These are phyloP conservation scores for Sciaenops ocellatus DNA, from an alignment of 2,797 vertebrate genomes.

Conservation along the genomic window DNA sequence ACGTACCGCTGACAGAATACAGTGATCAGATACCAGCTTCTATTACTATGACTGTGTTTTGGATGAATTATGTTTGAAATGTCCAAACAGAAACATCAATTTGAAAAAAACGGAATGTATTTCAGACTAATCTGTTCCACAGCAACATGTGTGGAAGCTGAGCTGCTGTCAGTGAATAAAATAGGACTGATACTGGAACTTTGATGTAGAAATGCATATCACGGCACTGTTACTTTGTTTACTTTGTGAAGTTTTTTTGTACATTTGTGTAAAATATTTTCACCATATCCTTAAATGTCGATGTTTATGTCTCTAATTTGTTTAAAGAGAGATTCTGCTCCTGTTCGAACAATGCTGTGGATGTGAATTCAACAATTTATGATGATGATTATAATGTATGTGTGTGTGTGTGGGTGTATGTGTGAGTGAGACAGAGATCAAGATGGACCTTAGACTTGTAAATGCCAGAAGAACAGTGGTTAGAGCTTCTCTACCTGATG, in stretches of 20 bases:
- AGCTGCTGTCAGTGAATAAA: slow-evolving; percentile 9
- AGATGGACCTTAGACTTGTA: slow-evolving; percentile 14
- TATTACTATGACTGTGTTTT: neutral
- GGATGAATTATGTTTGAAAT: neutral
- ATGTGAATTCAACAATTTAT: slow-evolving; percentile 57
- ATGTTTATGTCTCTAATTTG: slow-evolving; percentile 29
- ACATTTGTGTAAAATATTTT: slow-evolving; percentile 48
- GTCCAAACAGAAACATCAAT: neutral
- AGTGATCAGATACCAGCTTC: neutral
- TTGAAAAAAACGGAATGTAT: slow-evolving; percentile 17
- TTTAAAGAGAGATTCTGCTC: slow-evolving; percentile 43
- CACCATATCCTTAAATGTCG: slow-evolving; percentile 4
- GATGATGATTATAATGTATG: neutral
- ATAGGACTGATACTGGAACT: slow-evolving; percentile 3
- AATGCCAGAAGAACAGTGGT: slow-evolving; percentile 11
- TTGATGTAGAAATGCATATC: slow-evolving; percentile 34
- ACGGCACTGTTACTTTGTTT: slow-evolving; percentile 38
- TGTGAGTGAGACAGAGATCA: neutral
- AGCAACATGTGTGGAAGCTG: neutral
- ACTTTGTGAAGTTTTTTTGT: slow-evolving; percentile 41
- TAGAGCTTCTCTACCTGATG: neutral
- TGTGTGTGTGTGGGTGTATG: neutral
- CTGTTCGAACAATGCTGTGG: slow-evolving; percentile 14
- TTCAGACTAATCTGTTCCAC: neutral
- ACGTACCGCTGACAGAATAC: slow-evolving; percentile 1